Base-by-base conservation (phyloP, 2,888 invertebrate species). In the Caenorhabditis uteleia region DNA sequence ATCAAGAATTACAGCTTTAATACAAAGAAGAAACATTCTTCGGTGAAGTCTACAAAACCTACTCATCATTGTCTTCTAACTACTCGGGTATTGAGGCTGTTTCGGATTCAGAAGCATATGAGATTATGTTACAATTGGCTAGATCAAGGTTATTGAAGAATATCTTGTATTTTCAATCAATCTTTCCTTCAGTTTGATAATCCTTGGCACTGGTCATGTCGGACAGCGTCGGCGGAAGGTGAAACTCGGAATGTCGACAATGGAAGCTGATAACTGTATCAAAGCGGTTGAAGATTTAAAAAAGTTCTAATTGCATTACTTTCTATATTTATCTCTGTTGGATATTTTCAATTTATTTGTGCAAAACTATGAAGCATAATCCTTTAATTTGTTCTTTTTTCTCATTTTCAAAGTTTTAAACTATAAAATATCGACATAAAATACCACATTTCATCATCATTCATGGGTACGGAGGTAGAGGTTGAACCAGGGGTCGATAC, bases 11-110 rank as follows among this genome's bases (percentile, higher is more conserved):
- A 16, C 43, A 70, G 69, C 54, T 58, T 6, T 51, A 56, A 47
- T 87, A 92, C 0, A 87, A 93, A 2, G 95, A 95, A 83, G 94
- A 95, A 40, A 44, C 62, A 3, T 39, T 50, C 2, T 72, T 67
- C 34, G 43, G 34, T 3, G 55, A 58, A 14, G 36, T 68, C 18
- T 67, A 67, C 46, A 61, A 48, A 40, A 58, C 48, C n/a, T 72
- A 72, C 44, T 48, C 56, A 18, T 36, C 54, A 5, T 47, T 62
- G 16, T 71, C 68, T 40, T 44, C 56, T 6, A 45, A 43, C 20
- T 20, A 60, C 14, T 59, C 54, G 1, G 62, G 62, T 33, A 27
- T 61, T 7, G 26, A 42, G 12, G 68, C 71, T 4, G 38, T 43
- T 10, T 23, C 54, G 2, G 70, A 66, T 23, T 25, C 18, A 14